These are phyloP conservation scores for Spheniscus mendiculus DNA, from an alignment of 2,113 vertebrate genomes.

Conservation along the genomic window DNA sequence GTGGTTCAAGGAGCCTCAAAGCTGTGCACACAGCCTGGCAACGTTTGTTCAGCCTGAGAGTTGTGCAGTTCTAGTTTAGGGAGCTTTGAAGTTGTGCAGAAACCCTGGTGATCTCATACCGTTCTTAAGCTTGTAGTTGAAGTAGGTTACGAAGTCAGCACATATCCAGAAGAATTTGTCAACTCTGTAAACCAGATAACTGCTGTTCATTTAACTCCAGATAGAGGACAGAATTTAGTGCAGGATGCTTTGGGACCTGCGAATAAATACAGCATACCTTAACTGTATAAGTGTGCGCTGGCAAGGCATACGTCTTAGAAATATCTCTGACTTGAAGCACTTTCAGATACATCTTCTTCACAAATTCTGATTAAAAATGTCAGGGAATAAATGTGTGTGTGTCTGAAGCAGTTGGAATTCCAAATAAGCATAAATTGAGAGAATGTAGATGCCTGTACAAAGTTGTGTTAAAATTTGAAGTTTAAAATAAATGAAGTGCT, in stretches of 20 bases:
- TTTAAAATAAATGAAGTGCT: neutral
- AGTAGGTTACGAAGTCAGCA: neutral
- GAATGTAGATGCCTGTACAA: neutral
- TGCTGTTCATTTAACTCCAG: neutral
- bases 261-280: neutral
- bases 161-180: neutral
- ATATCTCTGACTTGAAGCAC: neutral
- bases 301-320: neutral
- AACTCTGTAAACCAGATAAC: neutral
- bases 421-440: neutral
- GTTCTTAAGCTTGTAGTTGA: neutral
- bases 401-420: neutral
- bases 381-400: neutral
- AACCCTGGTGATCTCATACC: neutral
- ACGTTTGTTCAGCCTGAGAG: neutral
- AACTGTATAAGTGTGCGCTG: neutral
- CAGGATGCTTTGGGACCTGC: neutral
- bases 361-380: neutral
- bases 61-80: neutral
- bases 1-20: conserved; percentile 28
- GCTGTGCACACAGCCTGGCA: neutral
- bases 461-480: neutral
- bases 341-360: neutral
- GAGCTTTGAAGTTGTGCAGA: conserved; percentile 31
- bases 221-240: neutral